Percentiles rank a stretch among this genome's conserved stretches.
phyloP scores from a whole-genome alignment of 2,113 vertebrate species.

The Barbus barbus region DNA sequence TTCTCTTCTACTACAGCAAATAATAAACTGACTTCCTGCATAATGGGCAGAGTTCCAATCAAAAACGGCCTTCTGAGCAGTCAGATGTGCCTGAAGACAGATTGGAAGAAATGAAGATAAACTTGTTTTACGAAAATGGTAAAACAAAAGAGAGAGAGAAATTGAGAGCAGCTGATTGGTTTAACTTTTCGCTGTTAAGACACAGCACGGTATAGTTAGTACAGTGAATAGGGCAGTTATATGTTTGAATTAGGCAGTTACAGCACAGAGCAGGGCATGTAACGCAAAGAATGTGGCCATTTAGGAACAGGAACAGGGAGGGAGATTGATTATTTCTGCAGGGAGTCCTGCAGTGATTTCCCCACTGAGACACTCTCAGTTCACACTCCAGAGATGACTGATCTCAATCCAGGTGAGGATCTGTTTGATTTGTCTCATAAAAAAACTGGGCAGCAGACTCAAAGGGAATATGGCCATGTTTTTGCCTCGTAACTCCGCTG shows the following conservation, averaged over 20 bases:
- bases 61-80: conserved; percentile 1
- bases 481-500: conserved; percentile 5
- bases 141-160: neutral
- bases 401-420: conserved; percentile 43
- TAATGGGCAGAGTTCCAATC: conserved; percentile 5
- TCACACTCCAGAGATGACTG: conserved; percentile 34
- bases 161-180: neutral
- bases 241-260: conserved; percentile 12
- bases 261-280: conserved; percentile 1
- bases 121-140: neutral
- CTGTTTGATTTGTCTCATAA: conserved; percentile 27
- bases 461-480: conserved; percentile 28
- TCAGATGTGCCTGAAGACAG: conserved; percentile 16
- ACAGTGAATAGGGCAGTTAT: neutral
- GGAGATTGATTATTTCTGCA: conserved; percentile 24
- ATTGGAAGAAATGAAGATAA: neutral
- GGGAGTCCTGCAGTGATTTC: neutral
- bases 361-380: conserved; percentile 17
- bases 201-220: conserved; percentile 18
- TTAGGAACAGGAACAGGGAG: conserved; percentile 18
- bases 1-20: conserved; percentile 17
- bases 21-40: neutral
- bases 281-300: neutral
- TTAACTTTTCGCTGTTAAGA: conserved; percentile 13
- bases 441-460: conserved; percentile 20